Evolutionary conservation across 1,140 invertebrate genomes (phyloP).

Genomic region (Zophobas atratus): DNA sequence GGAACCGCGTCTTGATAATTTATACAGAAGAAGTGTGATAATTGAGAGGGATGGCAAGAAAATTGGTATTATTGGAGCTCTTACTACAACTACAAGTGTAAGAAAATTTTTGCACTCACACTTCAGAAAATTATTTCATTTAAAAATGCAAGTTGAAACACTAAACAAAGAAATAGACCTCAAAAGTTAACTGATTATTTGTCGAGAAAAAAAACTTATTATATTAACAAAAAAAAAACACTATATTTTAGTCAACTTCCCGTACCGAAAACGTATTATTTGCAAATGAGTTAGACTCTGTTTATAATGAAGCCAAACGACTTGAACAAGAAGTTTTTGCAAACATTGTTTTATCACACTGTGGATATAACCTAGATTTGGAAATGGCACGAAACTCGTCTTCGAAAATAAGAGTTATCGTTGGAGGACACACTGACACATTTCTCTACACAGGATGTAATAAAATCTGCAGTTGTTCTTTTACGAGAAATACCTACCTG

Average conservation of each 20-base stretch:
- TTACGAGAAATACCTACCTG: background rate
- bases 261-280: conserved; percentile 67
- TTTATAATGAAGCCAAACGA: conserved; percentile 61
- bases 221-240: too few relatives aligned
- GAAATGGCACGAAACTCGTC: conserved; percentile 76
- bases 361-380: conserved; percentile 72
- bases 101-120: conserved; percentile 66
- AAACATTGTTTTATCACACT: conserved; percentile 72
- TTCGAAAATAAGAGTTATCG: conserved; percentile 79
- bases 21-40: conserved; percentile 73
- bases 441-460: conserved; percentile 59
- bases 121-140: too few relatives aligned
- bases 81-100: conserved; percentile 77
- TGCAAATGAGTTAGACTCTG: conserved; percentile 67
- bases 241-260: conserved; percentile 57
- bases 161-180: too few relatives aligned
- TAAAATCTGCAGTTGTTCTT: background rate
- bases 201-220: too few relatives aligned
- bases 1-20: conserved; percentile 76
- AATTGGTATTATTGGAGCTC: conserved; percentile 87
- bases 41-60: conserved; percentile 71
- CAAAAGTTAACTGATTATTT: too few relatives aligned
- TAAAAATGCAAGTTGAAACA: too few relatives aligned
- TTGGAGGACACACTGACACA: conserved; percentile 88
- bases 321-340: conserved; percentile 64